phyloP scores from a whole-genome alignment of 2,888 invertebrate species.

The Drosophila antonietae region DNA sequence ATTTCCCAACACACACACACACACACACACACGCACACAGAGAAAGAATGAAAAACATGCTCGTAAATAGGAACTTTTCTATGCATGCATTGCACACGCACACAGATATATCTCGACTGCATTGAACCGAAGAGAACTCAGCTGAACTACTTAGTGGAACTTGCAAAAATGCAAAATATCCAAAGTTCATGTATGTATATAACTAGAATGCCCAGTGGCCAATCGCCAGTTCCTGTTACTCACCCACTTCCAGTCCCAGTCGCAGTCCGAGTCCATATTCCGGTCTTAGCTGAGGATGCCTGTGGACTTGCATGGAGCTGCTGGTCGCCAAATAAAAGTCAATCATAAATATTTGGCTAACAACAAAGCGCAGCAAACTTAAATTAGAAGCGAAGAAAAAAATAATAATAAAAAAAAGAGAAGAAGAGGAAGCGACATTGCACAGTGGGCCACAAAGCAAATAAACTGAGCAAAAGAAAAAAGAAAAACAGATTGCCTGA shows the following conservation, averaged over 20 bases:
- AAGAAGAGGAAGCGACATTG: slow-evolving; percentile 1
- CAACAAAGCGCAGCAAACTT: slow-evolving; percentile 64
- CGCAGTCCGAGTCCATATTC: not conserved
- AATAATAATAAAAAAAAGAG: not conserved
- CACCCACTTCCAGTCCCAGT: not conserved
- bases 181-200: slow-evolving; percentile 38
- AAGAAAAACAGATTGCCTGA: not conserved
- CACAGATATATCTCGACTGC: not conserved
- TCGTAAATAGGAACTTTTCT: slow-evolving; percentile 6
- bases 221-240: slow-evolving; percentile 3
- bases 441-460: slow-evolving; percentile 19
- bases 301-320: slow-evolving; percentile 25
- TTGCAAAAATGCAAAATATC: slow-evolving; percentile 46
- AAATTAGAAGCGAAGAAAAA: slow-evolving; percentile 51
- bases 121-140: slow-evolving; percentile 21
- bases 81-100: not conserved
- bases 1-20: slow-evolving; percentile 34
- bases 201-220: slow-evolving; percentile 20
- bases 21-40: slow-evolving; percentile 26
- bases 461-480: not conserved
- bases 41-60: slow-evolving; percentile 2
- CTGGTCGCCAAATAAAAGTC: slow-evolving; percentile 67
- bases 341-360: slow-evolving; percentile 74
- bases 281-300: slow-evolving; percentile 10
- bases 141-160: slow-evolving; percentile 31